Conservation (phyloP, 1,140 invertebrate genomes). For the Pseudomyrmex cubaensis region DNA sequence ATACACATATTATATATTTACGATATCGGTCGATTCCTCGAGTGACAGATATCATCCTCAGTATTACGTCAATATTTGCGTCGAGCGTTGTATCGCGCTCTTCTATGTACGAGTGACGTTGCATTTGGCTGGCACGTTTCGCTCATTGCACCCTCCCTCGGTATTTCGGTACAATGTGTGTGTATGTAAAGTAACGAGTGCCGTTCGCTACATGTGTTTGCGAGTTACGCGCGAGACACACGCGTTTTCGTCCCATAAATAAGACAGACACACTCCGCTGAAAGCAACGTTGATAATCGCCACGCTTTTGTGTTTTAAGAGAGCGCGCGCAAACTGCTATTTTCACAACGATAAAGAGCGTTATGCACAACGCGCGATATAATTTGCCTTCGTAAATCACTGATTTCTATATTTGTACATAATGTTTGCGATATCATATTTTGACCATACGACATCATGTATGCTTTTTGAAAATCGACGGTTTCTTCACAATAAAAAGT, state of each 20-base stretch:
- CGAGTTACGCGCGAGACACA: constrained; percentile 16
- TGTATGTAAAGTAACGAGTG: constrained; percentile 30
- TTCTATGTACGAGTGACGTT: constrained; percentile 13
- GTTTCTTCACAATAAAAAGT: no score
- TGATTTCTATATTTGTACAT: background rate
- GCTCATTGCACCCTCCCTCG: constrained; percentile 28
- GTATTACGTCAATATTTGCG: background rate
- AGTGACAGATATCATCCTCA: background rate
- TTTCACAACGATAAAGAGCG: background rate
- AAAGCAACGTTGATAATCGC: constrained; percentile 39
- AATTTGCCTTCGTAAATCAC: constrained; percentile 14
- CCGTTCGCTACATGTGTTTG: constrained; percentile 24
- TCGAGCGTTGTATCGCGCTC: background rate
- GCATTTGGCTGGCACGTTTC: constrained; percentile 22
- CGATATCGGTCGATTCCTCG: background rate
- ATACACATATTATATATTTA: background rate
- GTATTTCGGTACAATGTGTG: background rate
- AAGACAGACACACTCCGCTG: constrained; percentile 14
- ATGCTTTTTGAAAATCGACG: background rate
- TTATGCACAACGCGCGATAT: background rate
- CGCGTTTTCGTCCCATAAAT: constrained; percentile 36
- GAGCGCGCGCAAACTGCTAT: background rate
- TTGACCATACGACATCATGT: background rate
- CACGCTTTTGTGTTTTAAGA: constrained; percentile 12
- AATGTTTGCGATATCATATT: background rate